Base-by-base conservation (phyloP, 2,113 vertebrate genomes). In the Lepidothrix coronata region DNA sequence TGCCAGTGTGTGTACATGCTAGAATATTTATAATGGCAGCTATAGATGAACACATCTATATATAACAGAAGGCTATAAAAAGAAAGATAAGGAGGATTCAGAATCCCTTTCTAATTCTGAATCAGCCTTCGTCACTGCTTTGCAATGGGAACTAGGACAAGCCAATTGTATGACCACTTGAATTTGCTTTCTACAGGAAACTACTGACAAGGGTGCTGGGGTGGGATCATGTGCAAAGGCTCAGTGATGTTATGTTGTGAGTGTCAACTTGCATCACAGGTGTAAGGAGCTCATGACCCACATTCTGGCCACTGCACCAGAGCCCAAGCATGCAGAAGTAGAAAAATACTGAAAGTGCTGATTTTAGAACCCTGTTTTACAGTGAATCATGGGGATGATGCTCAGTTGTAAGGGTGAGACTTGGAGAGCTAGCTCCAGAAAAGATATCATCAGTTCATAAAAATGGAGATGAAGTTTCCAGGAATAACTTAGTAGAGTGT, bases 21-120 rank as follows among this genome's bases (percentile, higher is more conserved):
- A 46, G n/a, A 70, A 44, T 93, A 91, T 94, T 85, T 93, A 90
- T 61, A 39, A 59, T 39, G 39, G 51, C 72, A 88, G 55, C 51
- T 80, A 57, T 39, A 85, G n/a, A 90, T 25, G 48, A n/a, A 74
- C 19, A 51, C 25, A 27, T 77, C 78, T 96, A 95, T 95, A 90
- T 58, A 67, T 91, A 95, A 77, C 46, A 75, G 65, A 57, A 74
- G 7, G 72, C 73, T 83, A 94, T 59, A 83, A 95, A 94, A 90
- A 77, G 85, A 93, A 91, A 91, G 67, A 63, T 70, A 88, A 94
- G 78, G 72, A 83, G 37, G 65, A 76, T 74, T 66, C 46, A 82
- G 41, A 95, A 91, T 94, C 67, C 71, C 58, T 59, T 85, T 90
- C 78, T 94, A 96, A 82, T 93, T 94, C 88, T 83, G 59, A 85